These are phyloP conservation scores for Sylvia borin DNA, from an alignment of 2,797 vertebrate genomes.

Conservation along the genomic window DNA sequence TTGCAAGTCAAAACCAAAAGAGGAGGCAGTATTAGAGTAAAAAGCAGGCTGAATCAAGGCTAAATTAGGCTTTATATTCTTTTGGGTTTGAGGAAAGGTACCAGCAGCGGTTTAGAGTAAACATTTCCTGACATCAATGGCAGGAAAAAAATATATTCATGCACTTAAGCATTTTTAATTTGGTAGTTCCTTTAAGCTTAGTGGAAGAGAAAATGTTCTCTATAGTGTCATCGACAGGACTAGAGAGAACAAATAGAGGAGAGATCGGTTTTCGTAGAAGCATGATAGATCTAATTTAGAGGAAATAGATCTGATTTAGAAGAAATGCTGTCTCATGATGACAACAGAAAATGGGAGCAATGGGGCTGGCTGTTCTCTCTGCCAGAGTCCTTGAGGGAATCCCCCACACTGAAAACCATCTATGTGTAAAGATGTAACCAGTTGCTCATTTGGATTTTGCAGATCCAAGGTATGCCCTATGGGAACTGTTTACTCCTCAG, in stretches of 20 bases:
- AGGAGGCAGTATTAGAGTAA: neutral
- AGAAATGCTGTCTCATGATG: neutral
- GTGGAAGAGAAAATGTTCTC: neutral
- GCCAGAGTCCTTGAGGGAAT: neutral
- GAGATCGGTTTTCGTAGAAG: neutral
- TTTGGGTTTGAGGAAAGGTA: neutral
- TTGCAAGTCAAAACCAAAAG: neutral
- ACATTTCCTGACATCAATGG: neutral
- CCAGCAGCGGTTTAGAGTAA: neutral
- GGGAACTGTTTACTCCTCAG: constrained; percentile 89
- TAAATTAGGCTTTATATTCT: neutral
- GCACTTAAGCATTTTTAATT: neutral
- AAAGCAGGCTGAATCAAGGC: neutral
- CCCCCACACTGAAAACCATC: accelerated
- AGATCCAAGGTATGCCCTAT: constrained; percentile 89
- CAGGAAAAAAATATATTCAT: neutral
- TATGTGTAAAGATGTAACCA: neutral
- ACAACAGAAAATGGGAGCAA: neutral
- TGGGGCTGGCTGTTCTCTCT: neutral
- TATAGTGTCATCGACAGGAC: neutral
- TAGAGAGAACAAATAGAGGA: neutral
- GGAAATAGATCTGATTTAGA: neutral
- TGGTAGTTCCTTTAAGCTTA: neutral
- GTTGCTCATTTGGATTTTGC: constrained; percentile 20
- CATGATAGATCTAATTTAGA: neutral